Conservation (phyloP, 2,113 vertebrate genomes). For the Ancistrus triradiatus region DNA sequence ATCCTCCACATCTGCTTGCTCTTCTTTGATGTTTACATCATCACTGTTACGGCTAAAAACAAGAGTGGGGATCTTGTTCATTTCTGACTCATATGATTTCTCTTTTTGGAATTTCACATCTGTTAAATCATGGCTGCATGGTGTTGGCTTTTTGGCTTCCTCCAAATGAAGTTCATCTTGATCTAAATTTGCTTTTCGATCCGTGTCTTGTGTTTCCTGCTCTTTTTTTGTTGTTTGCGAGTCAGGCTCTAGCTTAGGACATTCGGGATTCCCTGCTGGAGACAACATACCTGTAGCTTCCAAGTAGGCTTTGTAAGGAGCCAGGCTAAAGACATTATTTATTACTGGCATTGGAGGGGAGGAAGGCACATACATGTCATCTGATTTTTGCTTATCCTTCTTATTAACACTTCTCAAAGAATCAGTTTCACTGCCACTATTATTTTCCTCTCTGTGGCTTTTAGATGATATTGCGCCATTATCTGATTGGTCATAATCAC, state of each 20-base stretch:
- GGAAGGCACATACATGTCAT: slow-evolving; percentile 5
- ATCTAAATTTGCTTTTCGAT: slow-evolving; percentile 11
- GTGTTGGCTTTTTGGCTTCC: not conserved
- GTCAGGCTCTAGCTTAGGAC: slow-evolving; percentile 14
- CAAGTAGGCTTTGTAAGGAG: slow-evolving; percentile 77
- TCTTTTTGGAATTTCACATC: slow-evolving; percentile 55
- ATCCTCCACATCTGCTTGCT: slow-evolving; percentile 19
- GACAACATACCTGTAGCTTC: slow-evolving; percentile 53
- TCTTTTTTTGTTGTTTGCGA: slow-evolving; percentile 39
- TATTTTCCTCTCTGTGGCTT: slow-evolving; percentile 48
- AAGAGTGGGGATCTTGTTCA: not conserved
- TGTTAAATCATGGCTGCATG: not conserved
- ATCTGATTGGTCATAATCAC: slow-evolving; percentile 31
- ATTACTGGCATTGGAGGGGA: slow-evolving; percentile 91
- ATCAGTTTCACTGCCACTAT: slow-evolving; percentile 48
- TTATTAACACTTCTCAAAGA: slow-evolving; percentile 46
- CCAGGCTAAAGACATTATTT: slow-evolving; percentile 89
- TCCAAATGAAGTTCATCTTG: too few species aligned
- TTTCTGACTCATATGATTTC: slow-evolving; percentile 18
- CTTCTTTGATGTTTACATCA: slow-evolving; percentile 19
- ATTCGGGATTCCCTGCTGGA: slow-evolving; percentile 26
- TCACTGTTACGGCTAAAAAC: slow-evolving; percentile 4
- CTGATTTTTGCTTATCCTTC: slow-evolving; percentile 1
- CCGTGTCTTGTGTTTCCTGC: slow-evolving; percentile 34
- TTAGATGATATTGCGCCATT: slow-evolving; percentile 23